Evolutionary conservation across 2,888 invertebrate species (phyloP), one percentile per base, ranked within the genome.

Genomic region (Ophion ventricosus): DNA sequence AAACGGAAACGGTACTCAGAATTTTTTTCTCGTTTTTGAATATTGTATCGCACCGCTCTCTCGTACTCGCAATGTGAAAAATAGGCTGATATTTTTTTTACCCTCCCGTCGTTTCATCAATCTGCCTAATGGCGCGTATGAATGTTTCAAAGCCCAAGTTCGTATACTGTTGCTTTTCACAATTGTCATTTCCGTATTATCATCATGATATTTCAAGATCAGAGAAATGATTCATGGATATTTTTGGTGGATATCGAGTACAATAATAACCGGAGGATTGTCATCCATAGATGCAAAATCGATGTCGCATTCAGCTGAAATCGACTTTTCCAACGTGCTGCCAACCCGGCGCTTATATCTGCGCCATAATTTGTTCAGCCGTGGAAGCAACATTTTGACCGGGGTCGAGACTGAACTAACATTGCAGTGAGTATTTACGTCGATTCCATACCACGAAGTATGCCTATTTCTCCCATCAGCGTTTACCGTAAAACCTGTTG

Each of bases 1-100:
- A 84, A 84, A 82, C 79, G 56, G 73, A 85, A 84, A 83, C 82
- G 72, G 84, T 77, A 80, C 80, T 82, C 80, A 77, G 49, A 67
- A 73, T 82, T 85, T 82, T 82, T 35, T 64, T 20, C 43, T 59
- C 43, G 10, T 49, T 17, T 49, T 14, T 85, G 80, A 85, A 82
- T 85, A 73, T 82, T 80, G 82, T 64, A 85, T 76, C 57, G 61
- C 56, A 64, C 43, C 76, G 76, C 85, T 79, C 76, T 67, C 79
- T 82, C 57, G 72, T 82, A 76, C 77, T 75, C 73, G n/a, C 26
- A 26, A 26, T 63, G 57, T 43, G 73, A 76, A 79, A 73, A 66
- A 49, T 4, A 49, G 56, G 35, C 35, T 66, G 64, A 72, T n/a
- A 40, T 40, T 40, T 49, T 80, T 80, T 80, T 66, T 66, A 54